Percentiles rank a stretch among this genome's conserved stretches.
Evolutionary conservation across 2,888 invertebrate species (phyloP).

Genomic region (Heliconius ethilla): DNA sequence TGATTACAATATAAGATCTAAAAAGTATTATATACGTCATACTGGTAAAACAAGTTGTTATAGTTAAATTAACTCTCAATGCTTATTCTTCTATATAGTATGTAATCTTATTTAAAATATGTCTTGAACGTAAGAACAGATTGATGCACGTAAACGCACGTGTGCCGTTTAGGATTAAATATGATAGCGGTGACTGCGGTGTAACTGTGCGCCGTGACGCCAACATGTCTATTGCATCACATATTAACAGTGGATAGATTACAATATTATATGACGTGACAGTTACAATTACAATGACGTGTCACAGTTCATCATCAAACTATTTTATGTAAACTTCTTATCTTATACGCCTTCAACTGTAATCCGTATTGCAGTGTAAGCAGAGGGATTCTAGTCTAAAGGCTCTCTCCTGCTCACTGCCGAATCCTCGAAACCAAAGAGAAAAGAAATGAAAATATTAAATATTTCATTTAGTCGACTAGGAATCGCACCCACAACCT

Average conservation of each 20-base stretch:
- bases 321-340: conserved; percentile 50
- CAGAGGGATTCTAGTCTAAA: no score
- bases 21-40: no score
- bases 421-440: no score
- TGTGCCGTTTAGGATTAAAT: conserved; percentile 55
- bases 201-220: conserved; percentile 51
- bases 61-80: not conserved
- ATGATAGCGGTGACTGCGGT: conserved; percentile 58
- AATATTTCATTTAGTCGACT: no score
- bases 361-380: no score
- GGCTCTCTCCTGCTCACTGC: no score
- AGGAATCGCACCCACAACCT: no score
- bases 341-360: no score
- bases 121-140: conserved; percentile 34
- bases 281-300: not conserved
- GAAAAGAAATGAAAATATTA: no score
- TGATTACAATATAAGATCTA: no score
- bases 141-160: conserved; percentile 52
- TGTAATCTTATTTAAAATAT: conserved; percentile 16
- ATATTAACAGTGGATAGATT: conserved; percentile 16
- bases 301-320: conserved; percentile 9
- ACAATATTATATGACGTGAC: conserved; percentile 21
- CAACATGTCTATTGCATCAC: conserved; percentile 46
- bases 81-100: not conserved
- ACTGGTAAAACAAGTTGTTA: not conserved